Evolutionary conservation across 2,888 invertebrate species (phyloP).

Genomic region (Bruchidius siliquastri): DNA sequence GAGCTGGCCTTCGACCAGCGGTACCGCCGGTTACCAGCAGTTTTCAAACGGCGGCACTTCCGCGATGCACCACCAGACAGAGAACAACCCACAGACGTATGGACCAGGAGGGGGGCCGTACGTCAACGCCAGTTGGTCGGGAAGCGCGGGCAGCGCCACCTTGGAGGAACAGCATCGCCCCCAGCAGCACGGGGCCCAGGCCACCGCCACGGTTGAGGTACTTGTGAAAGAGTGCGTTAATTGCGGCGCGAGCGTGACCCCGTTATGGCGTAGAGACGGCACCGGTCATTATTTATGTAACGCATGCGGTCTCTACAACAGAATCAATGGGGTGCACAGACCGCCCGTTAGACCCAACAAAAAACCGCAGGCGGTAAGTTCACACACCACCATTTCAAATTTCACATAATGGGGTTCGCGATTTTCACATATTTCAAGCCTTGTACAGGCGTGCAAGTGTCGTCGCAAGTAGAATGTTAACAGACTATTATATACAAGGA

Average conservation of each 20-base stretch:
- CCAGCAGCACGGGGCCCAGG: conserved; percentile 19
- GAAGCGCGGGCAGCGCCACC: conserved; percentile 1
- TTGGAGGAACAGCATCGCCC: not conserved
- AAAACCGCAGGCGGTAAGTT: conserved; percentile 58
- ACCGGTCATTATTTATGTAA: conserved; percentile 85
- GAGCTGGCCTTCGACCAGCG: conserved; percentile 14
- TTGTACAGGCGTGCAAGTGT: not conserved
- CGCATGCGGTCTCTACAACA: conserved; percentile 65
- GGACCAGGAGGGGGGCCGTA: conserved; percentile 6
- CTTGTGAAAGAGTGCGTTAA: conserved; percentile 70
- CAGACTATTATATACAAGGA: no score
- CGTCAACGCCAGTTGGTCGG: conserved; percentile 17
- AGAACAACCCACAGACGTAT: conserved; percentile 20
- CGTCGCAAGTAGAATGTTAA: no score
- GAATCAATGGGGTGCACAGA: conserved; percentile 68
- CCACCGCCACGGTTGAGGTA: conserved; percentile 31
- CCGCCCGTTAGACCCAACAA: conserved; percentile 67
- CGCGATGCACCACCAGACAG: conserved; percentile 19
- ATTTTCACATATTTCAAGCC: not conserved
- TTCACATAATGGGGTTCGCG: conserved; percentile 4
- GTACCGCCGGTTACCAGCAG: conserved; percentile 12
- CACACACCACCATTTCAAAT: conserved; percentile 1
- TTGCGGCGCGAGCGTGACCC: conserved; percentile 64
- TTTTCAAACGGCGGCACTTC: conserved; percentile 4
- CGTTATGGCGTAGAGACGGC: conserved; percentile 81